A percentile compares a stretch with the other conserved stretches of the same genome.
Evolutionary conservation across 1,140 invertebrate species (phyloP).

Genomic region (Pomacea maculata): DNA sequence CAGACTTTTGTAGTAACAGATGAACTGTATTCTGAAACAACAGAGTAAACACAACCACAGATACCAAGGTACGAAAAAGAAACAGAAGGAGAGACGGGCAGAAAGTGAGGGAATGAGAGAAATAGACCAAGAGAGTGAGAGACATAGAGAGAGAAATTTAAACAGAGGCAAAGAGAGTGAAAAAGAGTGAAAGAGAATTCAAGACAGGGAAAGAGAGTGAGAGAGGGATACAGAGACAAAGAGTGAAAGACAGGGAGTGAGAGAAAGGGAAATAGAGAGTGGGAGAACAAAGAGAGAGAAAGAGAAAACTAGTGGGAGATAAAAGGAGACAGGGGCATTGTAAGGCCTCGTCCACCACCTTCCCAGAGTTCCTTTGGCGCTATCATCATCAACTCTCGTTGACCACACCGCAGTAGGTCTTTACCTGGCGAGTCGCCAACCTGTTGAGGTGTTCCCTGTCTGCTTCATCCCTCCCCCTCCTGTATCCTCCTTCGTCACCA

Average conservation of each 20-base stretch:
- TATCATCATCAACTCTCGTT: too few relatives aligned
- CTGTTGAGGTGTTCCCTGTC: too few relatives aligned
- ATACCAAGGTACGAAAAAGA: not conserved
- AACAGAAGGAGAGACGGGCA: not conserved
- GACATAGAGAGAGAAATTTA: not conserved
- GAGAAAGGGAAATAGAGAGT: not conserved
- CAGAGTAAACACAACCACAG: not conserved
- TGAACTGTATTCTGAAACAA: not conserved
- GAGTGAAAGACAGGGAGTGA: not conserved
- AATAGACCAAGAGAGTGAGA: conserved; percentile 11
- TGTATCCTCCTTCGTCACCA: too few relatives aligned
- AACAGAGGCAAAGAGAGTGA: not conserved
- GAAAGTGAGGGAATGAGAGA: conserved; percentile 3
- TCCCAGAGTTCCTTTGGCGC: too few relatives aligned
- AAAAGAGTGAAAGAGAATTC: not conserved
- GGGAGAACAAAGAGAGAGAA: not conserved
- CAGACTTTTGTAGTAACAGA: too few relatives aligned
- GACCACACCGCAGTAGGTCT: too few relatives aligned
- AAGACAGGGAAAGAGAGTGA: too few relatives aligned
- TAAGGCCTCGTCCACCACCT: too few relatives aligned
- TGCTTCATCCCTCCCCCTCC: too few relatives aligned
- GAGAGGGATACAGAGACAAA: not conserved
- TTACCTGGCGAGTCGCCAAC: too few relatives aligned
- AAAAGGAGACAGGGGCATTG: not conserved
- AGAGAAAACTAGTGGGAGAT: not conserved